Evolutionary conservation across 2,888 invertebrate genomes (phyloP), one percentile per base, ranked within the genome.

Genomic region (Dione juno): DNA sequence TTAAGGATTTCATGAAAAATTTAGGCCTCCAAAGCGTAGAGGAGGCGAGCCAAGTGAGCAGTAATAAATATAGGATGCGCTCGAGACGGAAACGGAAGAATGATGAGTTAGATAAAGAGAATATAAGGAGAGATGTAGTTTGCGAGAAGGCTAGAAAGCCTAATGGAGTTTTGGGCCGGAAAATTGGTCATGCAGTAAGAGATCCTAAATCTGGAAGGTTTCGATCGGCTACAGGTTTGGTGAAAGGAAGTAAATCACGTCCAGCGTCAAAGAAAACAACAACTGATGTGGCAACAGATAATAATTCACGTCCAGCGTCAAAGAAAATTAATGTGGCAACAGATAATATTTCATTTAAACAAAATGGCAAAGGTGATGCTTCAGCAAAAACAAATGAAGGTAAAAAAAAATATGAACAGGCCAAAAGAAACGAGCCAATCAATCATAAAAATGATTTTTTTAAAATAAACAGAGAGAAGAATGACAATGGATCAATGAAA

Each of bases 11-110:
- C 68, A 82, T 83, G 0, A 76, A 79, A 0, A 77, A 77, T 10
- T 76, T 85, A 2, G 86, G 87, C 0, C 79, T 86, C 21, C 72
- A 74, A 41, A 78, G 80, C 0, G 63, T 77, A 1, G 76, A 75
- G 0, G 78, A 80, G 58, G 13, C 61, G 6, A 35, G 67, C 72
- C 67, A 40, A 19, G 59, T 57, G 48, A 63, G 52, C n/a, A 63
- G 67, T 58, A 37, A n/a, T n/a, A 53, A 65, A 48, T 70, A 69
- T 61, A 59, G 57, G n/a, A 70, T 63, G 57, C 53, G 72, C 1
- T 41, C 52, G 2, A 37, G 70, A 21, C 37, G 57, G 13, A 52
- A 61, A 8, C 58, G n/a, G 1, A 6, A 13, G 28, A 52, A 45
- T 21, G 19, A 13, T 2, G 69, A 54, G 0, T 28, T 28, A 10